Evolutionary conservation across 1,140 invertebrate genomes (phyloP), one percentile per base, ranked within the genome.

Genomic region (Dryas iulia): DNA sequence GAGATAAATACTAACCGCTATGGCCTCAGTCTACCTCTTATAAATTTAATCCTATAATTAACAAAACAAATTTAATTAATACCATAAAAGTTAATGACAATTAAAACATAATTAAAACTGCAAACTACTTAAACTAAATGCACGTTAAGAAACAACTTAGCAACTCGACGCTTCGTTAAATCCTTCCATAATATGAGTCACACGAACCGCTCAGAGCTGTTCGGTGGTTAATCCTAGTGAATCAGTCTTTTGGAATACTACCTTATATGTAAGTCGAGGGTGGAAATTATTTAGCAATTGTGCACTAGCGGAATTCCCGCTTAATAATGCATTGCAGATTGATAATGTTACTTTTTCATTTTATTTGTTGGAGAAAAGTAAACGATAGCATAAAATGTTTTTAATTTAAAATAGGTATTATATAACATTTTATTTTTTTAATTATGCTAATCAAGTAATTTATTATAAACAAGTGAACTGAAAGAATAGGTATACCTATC

Each of bases 171-270:
- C 8, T 47, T 8, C 18, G 39, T 47, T 47, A 47, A 47, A n/a
- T 47, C 39, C 39, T 47, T 47, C 39, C 8, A 65, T 39, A 26
- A 26, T 26, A 10, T 47, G 39, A 63, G 1, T 54, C 47, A 47
- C 21, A 47, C 8, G 33, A 14, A n/a, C 33, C 14, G n/a, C 33
- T 4, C 4, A 35, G 26, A 5, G 8, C 39, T 1, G 8, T 21
- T 10, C 18, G 18, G 39, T 47, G 39, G 14, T 47, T 47, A 47
- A 47, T 47, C 39, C 18, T 47, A 2, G 7, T 39, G 39, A 47
- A 18, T 47, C 39, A 47, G 18, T 47, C 18, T 2, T 6, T 18
- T 21, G 14, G 6, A 18, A 39, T n/a, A 39, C n/a, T 47, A 47
- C 39, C 14, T 47, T 18, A 2, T 18, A 47, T 3, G 6, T 21